Base-by-base conservation (phyloP, 2,113 vertebrate genomes). In the Puntigrus tetrazona region DNA sequence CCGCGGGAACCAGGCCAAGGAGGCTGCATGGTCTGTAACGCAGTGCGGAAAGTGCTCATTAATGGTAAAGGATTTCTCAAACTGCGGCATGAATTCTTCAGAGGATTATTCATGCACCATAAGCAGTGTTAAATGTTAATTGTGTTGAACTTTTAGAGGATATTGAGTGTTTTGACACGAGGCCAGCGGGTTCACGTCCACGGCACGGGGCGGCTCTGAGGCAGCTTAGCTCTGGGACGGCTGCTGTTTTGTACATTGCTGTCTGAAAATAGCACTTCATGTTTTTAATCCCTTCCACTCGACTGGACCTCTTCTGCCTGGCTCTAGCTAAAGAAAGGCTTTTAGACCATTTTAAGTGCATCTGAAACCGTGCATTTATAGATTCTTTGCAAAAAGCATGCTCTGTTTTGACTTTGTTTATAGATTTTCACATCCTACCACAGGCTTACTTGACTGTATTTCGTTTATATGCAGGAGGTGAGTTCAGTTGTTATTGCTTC, bases 231-330 rank as follows among this genome's bases (percentile, higher is more conserved):
- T 27, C 29, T 36, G 7, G 55, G 77, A 43, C 5, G 18, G 18
- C 29, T n/a, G 34, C 34, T 78, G 76, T 61, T 61, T 67, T 47
- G 61, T 67, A 81, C 61, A 67, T 41, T 5, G 61, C 8, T 9
- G 78, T 67, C 78, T 81, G 78, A 63, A 81, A 81, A 67, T 81
- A 81, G 61, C 78, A 80, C 78, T 43, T 45, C 25, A 0, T 50
- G 61, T 67, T 81, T 81, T 67, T 50, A 81, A 81, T 81, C 61
- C 6, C 78, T 67, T 81, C 78, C 78, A 67, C 78, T 81, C 18
- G 25, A 34, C 27, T 67, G 61, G 78, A 45, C 27, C 10, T 50
- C 78, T 67, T 67, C 59, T 81, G 78, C 10, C 59, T 67, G 61
- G 78, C 25, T 67, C 20, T 13, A 8, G 61, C 27, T 31, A 67